These are phyloP conservation scores for Heliocidaris tuberculata DNA, from an alignment of 35 echinoderm and acorn worm genomes.

Conservation along the genomic window DNA sequence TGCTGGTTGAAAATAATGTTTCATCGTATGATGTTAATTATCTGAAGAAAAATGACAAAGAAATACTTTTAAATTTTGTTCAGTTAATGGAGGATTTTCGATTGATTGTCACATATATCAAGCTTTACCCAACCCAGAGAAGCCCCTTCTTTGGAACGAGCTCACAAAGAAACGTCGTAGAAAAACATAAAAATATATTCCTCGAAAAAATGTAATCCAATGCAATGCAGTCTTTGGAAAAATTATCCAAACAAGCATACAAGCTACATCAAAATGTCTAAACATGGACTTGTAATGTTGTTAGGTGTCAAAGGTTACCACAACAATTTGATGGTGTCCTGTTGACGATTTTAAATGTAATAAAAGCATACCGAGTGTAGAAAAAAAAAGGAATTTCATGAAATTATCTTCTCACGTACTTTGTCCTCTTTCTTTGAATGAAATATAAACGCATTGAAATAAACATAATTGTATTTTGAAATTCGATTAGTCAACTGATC, in stretches of 20 bases:
- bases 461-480: too few relatives aligned
- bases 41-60: background rate
- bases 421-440: background rate
- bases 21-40: background rate
- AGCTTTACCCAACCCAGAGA: background rate
- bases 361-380: background rate
- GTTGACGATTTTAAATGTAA: background rate
- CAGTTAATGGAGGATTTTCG: background rate
- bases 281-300: slow-evolving; percentile 11
- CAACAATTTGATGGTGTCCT: background rate
- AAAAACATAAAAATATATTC: background rate
- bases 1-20: too few relatives aligned
- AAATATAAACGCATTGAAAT: too few relatives aligned
- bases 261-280: slow-evolving; percentile 18
- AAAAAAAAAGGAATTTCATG: background rate
- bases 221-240: background rate
- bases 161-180: background rate
- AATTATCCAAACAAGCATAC: background rate
- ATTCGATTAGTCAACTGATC: too few relatives aligned
- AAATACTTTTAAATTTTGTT: too few relatives aligned
- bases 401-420: background rate
- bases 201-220: background rate
- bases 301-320: slow-evolving; percentile 1
- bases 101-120: background rate
- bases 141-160: background rate